phyloP scores from a whole-genome alignment of 2,797 vertebrate species.

The Anolis apletophallus region DNA sequence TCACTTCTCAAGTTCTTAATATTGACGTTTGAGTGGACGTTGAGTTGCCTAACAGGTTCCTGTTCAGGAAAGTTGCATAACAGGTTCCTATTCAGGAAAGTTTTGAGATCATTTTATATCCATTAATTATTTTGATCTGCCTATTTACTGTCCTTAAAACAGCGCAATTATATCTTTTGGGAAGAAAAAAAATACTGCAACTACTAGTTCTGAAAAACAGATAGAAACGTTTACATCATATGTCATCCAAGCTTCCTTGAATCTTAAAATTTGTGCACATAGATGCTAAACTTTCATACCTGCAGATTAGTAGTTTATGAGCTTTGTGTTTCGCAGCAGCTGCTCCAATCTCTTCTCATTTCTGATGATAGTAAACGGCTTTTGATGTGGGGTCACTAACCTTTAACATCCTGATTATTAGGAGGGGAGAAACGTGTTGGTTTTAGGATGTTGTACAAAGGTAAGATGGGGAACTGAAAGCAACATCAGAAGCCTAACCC shows the following conservation, averaged over 20 bases:
- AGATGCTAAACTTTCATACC: background rate
- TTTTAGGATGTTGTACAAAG: conserved; percentile 13
- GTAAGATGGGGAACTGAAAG: conserved; percentile 17
- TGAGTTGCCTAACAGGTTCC: conserved; percentile 15
- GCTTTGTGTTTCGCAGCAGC: conserved; percentile 37
- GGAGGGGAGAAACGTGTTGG: background rate
- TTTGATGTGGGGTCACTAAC: conserved; percentile 38
- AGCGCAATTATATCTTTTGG: conserved; percentile 42
- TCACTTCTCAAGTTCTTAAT: background rate
- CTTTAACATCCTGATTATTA: background rate
- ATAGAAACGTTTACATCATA: conserved; percentile 25
- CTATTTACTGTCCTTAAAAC: conserved; percentile 37
- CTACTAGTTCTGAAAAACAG: conserved; percentile 34
- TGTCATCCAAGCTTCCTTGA: conserved; percentile 31
- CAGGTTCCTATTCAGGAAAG: background rate
- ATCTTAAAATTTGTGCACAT: background rate
- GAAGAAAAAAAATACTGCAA: conserved; percentile 19
- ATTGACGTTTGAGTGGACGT: conserved; percentile 26
- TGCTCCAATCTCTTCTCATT: conserved; percentile 14
- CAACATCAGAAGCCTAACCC: background rate
- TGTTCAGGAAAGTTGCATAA: conserved; percentile 5
- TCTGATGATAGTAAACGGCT: background rate
- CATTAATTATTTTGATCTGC: conserved; percentile 24
- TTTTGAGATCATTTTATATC: background rate
- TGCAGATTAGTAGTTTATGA: background rate